These are phyloP conservation scores for Amblyteles armatorius DNA, from an alignment of 2,888 invertebrate species.

Conservation along the genomic window DNA sequence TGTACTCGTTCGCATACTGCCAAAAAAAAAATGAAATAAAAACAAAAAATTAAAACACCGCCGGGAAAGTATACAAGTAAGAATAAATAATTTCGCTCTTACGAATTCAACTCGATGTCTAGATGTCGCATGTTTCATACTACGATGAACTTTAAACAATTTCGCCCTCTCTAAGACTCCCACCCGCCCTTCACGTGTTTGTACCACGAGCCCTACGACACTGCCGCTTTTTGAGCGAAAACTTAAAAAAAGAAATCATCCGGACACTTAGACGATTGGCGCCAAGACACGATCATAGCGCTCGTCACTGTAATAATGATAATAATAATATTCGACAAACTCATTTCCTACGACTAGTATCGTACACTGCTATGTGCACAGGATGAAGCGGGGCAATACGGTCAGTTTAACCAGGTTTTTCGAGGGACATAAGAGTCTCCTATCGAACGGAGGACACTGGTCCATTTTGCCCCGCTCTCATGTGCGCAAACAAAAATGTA, in stretches of 20 bases:
- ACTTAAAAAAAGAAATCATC: slow-evolving; percentile 19
- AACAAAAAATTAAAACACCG: slow-evolving; percentile 30
- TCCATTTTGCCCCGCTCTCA: neutral
- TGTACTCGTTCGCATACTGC: slow-evolving; percentile 57
- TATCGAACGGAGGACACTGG: neutral
- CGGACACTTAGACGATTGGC: slow-evolving; percentile 53
- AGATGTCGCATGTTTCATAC: slow-evolving; percentile 82
- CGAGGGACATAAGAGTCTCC: neutral
- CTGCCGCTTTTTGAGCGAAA: slow-evolving; percentile 1
- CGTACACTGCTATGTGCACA: slow-evolving; percentile 53
- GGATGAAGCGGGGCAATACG: neutral
- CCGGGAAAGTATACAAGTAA: slow-evolving; percentile 48
- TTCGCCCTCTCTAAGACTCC: slow-evolving; percentile 61
- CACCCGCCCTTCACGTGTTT: slow-evolving; percentile 1
- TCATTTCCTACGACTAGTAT: slow-evolving; percentile 39
- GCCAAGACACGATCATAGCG: slow-evolving; percentile 53
- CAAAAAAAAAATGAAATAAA: slow-evolving; percentile 24
- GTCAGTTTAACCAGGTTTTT: neutral
- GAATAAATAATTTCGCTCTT: slow-evolving; percentile 49
- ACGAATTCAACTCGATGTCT: slow-evolving; percentile 78
- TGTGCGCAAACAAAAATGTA: slow-evolving; percentile 28
- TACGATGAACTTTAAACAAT: slow-evolving; percentile 76
- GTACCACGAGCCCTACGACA: slow-evolving; percentile 22
- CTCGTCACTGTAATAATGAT: slow-evolving; percentile 36
- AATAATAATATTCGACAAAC: slow-evolving; percentile 35